Evolutionary conservation across 2,888 invertebrate genomes (phyloP).

Genomic region (Ferdinandea cuprea): DNA sequence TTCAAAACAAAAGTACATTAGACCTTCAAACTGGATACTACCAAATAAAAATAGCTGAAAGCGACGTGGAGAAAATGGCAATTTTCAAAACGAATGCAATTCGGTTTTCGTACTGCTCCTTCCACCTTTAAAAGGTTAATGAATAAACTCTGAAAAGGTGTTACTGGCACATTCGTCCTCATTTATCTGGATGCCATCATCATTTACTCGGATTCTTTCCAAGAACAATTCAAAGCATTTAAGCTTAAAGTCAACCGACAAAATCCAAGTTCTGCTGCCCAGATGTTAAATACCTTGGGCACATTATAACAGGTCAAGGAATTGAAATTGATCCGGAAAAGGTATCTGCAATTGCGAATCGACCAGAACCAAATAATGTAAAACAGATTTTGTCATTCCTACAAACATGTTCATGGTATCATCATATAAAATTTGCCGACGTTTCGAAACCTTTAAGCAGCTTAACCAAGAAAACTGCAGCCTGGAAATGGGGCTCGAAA

Average conservation of each 20-base stretch:
- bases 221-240: constrained; percentile 5
- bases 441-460: background rate
- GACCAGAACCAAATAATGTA: background rate
- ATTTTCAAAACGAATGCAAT: constrained; percentile 58
- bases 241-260: background rate
- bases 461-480: background rate
- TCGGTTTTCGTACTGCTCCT: constrained; percentile 53
- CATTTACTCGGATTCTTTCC: constrained; percentile 72
- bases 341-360: background rate
- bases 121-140: constrained; percentile 75
- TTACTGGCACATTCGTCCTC: constrained; percentile 67
- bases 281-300: background rate
- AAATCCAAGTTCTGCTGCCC: background rate
- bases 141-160: constrained; percentile 72
- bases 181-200: constrained; percentile 77
- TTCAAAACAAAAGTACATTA: background rate
- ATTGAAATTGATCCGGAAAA: background rate
- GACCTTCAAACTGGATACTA: constrained; percentile 52
- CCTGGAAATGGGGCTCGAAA: background rate
- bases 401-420: constrained; percentile 4
- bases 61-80: constrained; percentile 65
- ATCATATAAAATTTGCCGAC: background rate
- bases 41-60: constrained; percentile 57
- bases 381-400: background rate
- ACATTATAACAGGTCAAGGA: background rate